Conservation (phyloP, 2,888 invertebrate genomes). For the Apoda limacodes region DNA sequence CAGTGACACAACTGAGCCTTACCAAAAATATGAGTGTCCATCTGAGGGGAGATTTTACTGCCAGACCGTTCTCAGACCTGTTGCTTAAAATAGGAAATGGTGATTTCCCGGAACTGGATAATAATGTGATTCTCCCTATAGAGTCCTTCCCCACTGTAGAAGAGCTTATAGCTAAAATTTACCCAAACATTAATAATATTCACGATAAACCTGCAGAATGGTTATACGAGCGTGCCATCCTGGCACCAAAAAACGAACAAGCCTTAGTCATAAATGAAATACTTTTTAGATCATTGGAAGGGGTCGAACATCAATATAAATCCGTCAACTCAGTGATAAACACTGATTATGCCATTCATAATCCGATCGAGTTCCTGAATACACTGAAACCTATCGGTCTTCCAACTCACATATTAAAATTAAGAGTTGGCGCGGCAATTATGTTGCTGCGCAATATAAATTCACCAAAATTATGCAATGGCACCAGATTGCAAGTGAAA, state of each 20-base stretch:
- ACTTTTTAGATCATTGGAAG: too few relatives aligned
- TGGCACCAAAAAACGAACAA: constrained; percentile 1
- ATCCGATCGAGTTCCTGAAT: constrained; percentile 15
- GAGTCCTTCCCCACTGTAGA: constrained; percentile 3
- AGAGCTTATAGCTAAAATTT: constrained; percentile 7
- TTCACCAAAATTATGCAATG: constrained; percentile 14
- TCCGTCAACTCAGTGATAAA: constrained; percentile 5
- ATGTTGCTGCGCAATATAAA: constrained; percentile 12
- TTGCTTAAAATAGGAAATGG: too few relatives aligned
- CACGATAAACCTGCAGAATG: constrained; percentile 3
- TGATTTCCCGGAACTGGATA: constrained; percentile 3
- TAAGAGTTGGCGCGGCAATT: constrained; percentile 11
- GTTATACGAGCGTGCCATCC: constrained; percentile 1
- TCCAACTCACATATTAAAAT: constrained; percentile 10
- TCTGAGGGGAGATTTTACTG: constrained; percentile 3
- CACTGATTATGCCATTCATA: constrained; percentile 9
- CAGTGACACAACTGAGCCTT: constrained; percentile 4
- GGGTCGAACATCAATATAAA: constrained; percentile 1
- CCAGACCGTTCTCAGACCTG: constrained; percentile 1
- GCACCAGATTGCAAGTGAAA: constrained; percentile 8
- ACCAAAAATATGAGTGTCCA: constrained; percentile 6
- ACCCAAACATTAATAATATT: constrained; percentile 7
- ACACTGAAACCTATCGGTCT: constrained; percentile 11
- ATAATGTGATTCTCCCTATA: constrained; percentile 3
- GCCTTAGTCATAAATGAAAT: not conserved